These are phyloP conservation scores for Isaurus tuberculatus DNA, from an alignment of 92 coral and sea anemone genomes.

Conservation along the genomic window DNA sequence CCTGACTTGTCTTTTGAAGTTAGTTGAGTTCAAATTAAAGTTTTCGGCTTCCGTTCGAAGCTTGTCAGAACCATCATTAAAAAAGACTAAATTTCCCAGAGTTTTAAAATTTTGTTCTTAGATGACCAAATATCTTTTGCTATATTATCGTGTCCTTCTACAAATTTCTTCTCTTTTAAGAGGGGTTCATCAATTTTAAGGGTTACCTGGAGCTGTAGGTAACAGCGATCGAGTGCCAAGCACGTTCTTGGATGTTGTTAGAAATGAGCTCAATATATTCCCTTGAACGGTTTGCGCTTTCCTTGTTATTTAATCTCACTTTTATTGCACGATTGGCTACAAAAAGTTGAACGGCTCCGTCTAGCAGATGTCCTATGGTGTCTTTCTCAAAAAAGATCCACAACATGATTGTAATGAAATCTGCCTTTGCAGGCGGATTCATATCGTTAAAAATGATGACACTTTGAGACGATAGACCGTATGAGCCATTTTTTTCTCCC, in stretches of 20 bases:
- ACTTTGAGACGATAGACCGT: not conserved
- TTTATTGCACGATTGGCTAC: not conserved
- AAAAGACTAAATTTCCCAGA: too few relatives aligned
- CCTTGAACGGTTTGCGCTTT: too few relatives aligned
- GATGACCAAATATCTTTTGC: too few relatives aligned
- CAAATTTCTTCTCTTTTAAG: too few relatives aligned
- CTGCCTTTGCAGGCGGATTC: not conserved
- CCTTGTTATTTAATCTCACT: not conserved
- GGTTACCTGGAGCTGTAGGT: conserved; percentile 24
- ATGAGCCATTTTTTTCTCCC: not conserved
- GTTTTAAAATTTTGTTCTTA: too few relatives aligned
- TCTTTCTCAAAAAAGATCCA: conserved; percentile 4
- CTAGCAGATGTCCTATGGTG: conserved; percentile 20
- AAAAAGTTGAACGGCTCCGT: not conserved
- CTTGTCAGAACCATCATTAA: too few relatives aligned
- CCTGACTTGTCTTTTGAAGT: too few relatives aligned
- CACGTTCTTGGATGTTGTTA: not conserved
- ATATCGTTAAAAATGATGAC: conserved; percentile 5
- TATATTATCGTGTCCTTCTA: too few relatives aligned
- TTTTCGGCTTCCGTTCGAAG: too few relatives aligned
- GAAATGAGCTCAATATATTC: not conserved
- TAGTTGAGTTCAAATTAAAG: too few relatives aligned
- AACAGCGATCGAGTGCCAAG: not conserved
- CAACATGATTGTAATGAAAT: not conserved
- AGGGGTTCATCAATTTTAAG: not conserved